These are phyloP conservation scores for Strigops habroptila DNA, from an alignment of 2,113 vertebrate species.

Conservation along the genomic window DNA sequence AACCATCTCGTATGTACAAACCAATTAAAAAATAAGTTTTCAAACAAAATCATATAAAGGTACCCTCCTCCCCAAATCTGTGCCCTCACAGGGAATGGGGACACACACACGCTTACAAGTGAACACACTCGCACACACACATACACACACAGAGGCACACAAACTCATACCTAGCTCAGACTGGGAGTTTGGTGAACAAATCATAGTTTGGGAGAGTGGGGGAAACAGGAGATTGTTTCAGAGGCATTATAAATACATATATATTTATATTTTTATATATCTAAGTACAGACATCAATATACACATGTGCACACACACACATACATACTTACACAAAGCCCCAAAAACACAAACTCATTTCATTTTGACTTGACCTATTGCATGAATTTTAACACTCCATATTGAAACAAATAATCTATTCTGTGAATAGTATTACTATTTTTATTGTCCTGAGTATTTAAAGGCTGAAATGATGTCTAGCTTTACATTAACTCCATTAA, in stretches of 20 bases:
- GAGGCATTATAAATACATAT: not conserved
- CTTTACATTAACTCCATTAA: not conserved
- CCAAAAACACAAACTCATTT: constrained; percentile 7
- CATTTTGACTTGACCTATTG: not conserved
- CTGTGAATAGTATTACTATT: not conserved
- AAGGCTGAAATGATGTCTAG: not conserved
- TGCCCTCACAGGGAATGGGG: not conserved
- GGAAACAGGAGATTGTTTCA: not conserved
- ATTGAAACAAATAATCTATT: constrained; percentile 32
- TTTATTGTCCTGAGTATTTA: not conserved
- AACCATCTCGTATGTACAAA: not conserved
- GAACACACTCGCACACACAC: too few species aligned
- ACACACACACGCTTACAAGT: not conserved
- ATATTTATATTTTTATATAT: not conserved
- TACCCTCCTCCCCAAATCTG: not conserved
- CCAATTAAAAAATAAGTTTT: not conserved
- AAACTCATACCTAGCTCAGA: not conserved
- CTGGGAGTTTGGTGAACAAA: not conserved
- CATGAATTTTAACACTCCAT: not conserved
- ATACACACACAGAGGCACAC: not conserved
- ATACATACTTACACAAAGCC: not conserved
- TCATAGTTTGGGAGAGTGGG: not conserved
- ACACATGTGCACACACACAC: not conserved
- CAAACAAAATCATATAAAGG: not conserved
- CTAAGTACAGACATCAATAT: not conserved